Base-by-base conservation (phyloP, 2,888 invertebrate species). In the Latrodectus elegans region DNA sequence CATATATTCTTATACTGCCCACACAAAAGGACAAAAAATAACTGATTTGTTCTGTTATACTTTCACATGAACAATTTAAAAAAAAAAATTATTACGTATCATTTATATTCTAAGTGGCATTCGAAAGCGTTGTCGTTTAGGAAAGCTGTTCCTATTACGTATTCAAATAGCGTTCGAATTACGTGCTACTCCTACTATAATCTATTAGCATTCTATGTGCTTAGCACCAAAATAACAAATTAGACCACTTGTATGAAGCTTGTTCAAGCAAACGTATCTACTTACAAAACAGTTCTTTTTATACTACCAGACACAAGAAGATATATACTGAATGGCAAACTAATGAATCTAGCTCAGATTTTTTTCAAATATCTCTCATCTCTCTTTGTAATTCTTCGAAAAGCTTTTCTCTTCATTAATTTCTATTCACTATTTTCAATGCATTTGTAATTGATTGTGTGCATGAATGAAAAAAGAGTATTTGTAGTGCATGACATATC, bases 301-400 rank as follows among this genome's bases (percentile, higher is more conserved):
- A 15, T n/a, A 60, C n/a, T 12, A n/a, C 6, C 3, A 60, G n/a
- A 60, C 14, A 60, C 14, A 12, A 60, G 60, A 60, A 60, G 60
- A 12, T 60, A 60, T 60, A 60, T 12, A 60, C 55, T 78, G 65
- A 78, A 84, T 84, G 70, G 51, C 17, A 14, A 9, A 17, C 77
- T 78, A 84, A 84, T 84, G 84, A 84, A 84, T 84, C 78, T 68
- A 38, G 15, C 65, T 73, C 60, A 60, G 60, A 15, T 38, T 38
- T 38, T 38, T 38, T 38, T 38, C 38, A 38, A 38, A 38, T 4
- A 3, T 6, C 38, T 38, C 6, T 38, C 38, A 6, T 38, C 38
- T 4, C 38, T 6, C 6, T 38, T 38, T 38, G 38, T 1, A 38
- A 38, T 22, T 38, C 38, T 38, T 38, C 38, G 38, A 38, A 38